Evolutionary conservation across 2,797 vertebrate genomes (phyloP).

Genomic region (Cygnus olor): DNA sequence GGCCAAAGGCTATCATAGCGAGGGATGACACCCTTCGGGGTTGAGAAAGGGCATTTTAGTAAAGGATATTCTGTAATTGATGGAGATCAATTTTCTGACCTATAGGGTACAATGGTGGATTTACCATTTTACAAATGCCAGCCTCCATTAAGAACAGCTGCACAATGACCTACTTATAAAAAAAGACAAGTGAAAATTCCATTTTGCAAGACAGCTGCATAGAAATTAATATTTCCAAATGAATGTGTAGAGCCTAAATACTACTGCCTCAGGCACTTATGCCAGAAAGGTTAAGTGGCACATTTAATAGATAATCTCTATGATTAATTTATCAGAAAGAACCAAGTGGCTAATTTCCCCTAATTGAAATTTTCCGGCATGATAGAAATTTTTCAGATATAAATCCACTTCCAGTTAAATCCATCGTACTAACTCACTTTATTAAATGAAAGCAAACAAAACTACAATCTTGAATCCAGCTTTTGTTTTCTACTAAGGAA

Average conservation of each 20-base stretch:
- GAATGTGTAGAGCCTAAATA: constrained; percentile 50
- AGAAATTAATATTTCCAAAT: constrained; percentile 62
- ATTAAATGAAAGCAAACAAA: constrained; percentile 19
- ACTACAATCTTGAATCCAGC: background rate
- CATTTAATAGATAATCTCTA: constrained; percentile 57
- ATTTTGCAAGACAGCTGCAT: constrained; percentile 58
- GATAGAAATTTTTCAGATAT: constrained; percentile 29
- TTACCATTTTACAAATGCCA: constrained; percentile 55
- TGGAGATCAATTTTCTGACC: background rate
- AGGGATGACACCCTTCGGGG: background rate
- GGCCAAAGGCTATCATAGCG: background rate
- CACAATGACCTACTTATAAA: constrained; percentile 50
- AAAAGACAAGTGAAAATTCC: constrained; percentile 58
- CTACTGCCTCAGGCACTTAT: constrained; percentile 35
- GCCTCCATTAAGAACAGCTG: constrained; percentile 48
- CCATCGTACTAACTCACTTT: constrained; percentile 12
- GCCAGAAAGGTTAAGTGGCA: constrained; percentile 66
- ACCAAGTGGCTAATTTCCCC: constrained; percentile 50
- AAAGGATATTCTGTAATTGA: background rate
- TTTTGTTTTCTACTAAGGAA: background rate
- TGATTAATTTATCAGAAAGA: constrained; percentile 69
- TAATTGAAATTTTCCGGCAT: constrained; percentile 47
- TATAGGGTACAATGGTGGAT: background rate
- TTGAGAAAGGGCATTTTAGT: background rate
- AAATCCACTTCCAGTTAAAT: constrained; percentile 46